Percentiles rank a stretch among this genome's conserved stretches.
phyloP scores from a whole-genome alignment of 2,797 vertebrate genomes.

The Eleutherodactylus coqui region DNA sequence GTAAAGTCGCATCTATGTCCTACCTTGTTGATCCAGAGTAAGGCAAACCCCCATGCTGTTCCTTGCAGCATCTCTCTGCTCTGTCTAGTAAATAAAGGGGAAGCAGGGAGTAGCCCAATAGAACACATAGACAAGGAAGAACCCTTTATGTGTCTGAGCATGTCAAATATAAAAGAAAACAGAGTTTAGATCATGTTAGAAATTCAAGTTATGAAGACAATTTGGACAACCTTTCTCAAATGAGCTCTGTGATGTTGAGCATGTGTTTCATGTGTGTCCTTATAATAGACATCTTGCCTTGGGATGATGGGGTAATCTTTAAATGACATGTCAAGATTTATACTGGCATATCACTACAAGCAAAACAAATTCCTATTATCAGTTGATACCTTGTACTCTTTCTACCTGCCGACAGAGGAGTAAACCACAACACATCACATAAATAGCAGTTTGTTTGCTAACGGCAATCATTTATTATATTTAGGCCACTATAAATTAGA shows the following conservation, averaged over 20 bases:
- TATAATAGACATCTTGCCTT: neutral
- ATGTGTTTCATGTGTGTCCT: neutral
- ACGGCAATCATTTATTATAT: conserved; percentile 59
- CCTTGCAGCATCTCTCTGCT: no score
- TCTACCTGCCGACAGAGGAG: neutral
- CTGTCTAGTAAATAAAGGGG: no score
- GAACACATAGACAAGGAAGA: neutral
- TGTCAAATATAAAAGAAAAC: no score
- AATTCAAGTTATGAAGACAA: neutral
- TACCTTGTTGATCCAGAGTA: no score
- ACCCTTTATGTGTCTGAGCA: neutral
- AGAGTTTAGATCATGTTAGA: neutral
- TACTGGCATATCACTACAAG: neutral
- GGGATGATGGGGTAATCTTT: neutral
- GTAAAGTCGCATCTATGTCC: no score
- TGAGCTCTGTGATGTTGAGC: no score
- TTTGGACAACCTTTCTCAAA: neutral
- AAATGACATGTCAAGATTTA: neutral
- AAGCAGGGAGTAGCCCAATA: no score
- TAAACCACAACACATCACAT: conserved; percentile 31
- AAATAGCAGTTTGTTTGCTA: conserved; percentile 58
- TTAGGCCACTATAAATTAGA: conserved; percentile 61
- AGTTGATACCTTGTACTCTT: neutral
- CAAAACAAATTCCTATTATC: conserved; percentile 2
- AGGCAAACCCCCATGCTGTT: no score